These are phyloP conservation scores for Drosophila auraria DNA, from an alignment of 1,140 invertebrate genomes.

Conservation along the genomic window DNA sequence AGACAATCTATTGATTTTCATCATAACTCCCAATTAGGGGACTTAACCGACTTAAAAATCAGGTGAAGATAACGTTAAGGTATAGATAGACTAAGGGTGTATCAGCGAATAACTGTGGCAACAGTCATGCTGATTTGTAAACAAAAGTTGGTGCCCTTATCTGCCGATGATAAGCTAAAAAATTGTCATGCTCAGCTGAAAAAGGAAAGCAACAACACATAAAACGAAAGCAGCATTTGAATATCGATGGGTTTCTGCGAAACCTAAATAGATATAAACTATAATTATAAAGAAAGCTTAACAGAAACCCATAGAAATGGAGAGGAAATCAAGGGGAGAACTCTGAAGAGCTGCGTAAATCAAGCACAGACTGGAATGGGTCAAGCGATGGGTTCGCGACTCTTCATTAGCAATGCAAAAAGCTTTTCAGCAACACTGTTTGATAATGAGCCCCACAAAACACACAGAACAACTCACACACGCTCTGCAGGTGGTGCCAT, in stretches of 20 bases:
- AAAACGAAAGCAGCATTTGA: conserved; percentile 34
- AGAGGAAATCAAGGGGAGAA: conserved; percentile 9
- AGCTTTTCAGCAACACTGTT: conserved; percentile 32
- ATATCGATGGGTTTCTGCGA: conserved; percentile 36
- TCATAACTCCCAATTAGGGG: not conserved
- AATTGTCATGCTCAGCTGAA: not conserved
- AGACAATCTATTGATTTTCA: not conserved
- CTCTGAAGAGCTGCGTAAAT: conserved; percentile 9
- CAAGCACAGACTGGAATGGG: conserved; percentile 31
- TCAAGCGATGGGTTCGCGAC: conserved; percentile 51
- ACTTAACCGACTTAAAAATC: not conserved
- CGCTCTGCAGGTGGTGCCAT: conserved; percentile 30
- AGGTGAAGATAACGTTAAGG: not conserved
- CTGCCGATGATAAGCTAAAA: conserved; percentile 27
- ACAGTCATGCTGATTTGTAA: conserved; percentile 49
- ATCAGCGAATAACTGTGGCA: conserved; percentile 10
- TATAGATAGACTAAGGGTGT: not conserved
- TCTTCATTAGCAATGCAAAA: conserved; percentile 64
- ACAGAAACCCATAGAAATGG: conserved; percentile 7
- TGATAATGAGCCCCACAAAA: conserved; percentile 23
- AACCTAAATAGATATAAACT: conserved; percentile 23
- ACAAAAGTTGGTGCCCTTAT: conserved; percentile 35
- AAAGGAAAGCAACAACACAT: not conserved
- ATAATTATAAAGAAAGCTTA: conserved; percentile 43
- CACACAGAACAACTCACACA: conserved; percentile 1